Base-by-base conservation (phyloP, 2,888 invertebrate genomes). In the Unio delphinus region DNA sequence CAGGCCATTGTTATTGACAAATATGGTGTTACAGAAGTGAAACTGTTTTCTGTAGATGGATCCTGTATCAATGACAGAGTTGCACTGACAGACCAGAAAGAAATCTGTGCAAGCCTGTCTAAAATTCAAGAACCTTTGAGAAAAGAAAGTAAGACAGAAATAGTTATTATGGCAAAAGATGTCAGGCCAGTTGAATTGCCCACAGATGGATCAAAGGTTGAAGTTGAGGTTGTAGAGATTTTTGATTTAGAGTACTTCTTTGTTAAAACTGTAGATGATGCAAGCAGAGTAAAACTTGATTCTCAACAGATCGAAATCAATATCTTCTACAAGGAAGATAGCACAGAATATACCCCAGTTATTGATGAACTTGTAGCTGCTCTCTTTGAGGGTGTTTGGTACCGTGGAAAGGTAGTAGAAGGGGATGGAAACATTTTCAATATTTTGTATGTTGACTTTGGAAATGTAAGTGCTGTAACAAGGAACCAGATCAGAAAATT, bases 391-490 rank as follows among this genome's bases (percentile, higher is more conserved):
- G 71, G 66, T 28, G 71, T 76, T 28, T 74, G 71, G 74, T 71
- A 74, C 64, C 59, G 74, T 34, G 74, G 60, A 59, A 68, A 59
- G 23, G 65, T 70, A 8, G 18, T 34, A 8, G 69, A 65, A 28
- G 61, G 61, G 28, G 60, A 74, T 11, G 72, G 59, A 3, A 94
- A 93, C 72, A 91, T 92, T 81, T 95, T 95, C 81, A 87, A 93
- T 73, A 92, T 93, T 58, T 87, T 92, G 34, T 94, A 92, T 80
- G 89, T 91, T 0, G 92, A 92, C 72, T 94, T 94, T 84, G 90
- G 91, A 0, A 84, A 89, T 34, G 93, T 93, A 94, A 94, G 94
- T 85, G 91, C 95, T 68, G 94, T 91, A 2, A 81, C 90, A 4
- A 91, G 94, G 45, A 79, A 81, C 3, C 91, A 92, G 59, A 86